These are phyloP conservation scores for Clepsis dumicolana DNA, from an alignment of 2,888 invertebrate genomes.

Conservation along the genomic window DNA sequence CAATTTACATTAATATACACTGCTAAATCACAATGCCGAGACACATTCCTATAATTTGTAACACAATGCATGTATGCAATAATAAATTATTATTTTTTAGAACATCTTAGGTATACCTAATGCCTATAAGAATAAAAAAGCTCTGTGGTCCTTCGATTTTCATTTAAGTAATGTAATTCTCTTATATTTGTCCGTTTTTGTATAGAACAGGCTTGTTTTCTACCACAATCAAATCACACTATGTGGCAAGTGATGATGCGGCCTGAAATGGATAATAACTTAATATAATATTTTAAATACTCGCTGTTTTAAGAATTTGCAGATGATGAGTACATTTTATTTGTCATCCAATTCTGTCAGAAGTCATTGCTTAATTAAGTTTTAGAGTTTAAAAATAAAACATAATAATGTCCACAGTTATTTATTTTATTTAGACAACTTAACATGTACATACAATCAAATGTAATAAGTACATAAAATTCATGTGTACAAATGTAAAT, in stretches of 20 bases:
- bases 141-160: slow-evolving; percentile 4
- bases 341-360: slow-evolving; percentile 39
- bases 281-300: slow-evolving; percentile 31
- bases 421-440: slow-evolving; percentile 74
- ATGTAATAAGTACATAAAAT: slow-evolving; percentile 75
- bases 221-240: neutral
- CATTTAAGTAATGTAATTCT: neutral
- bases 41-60: neutral
- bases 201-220: neutral
- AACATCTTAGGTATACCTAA: neutral
- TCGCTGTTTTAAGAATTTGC: slow-evolving; percentile 37
- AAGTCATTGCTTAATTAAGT: slow-evolving; percentile 58
- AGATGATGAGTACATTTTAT: slow-evolving; percentile 28
- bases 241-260: neutral
- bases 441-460: slow-evolving; percentile 76
- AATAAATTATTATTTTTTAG: neutral
- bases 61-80: neutral
- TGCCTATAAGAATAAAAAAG: neutral
- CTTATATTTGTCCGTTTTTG: neutral
- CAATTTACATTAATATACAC: neutral
- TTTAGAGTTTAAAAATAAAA: slow-evolving; percentile 63
- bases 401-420: slow-evolving; percentile 73
- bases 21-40: neutral
- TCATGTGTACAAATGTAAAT: slow-evolving; percentile 83
- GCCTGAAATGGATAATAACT: neutral